Base-by-base conservation (phyloP, 2,797 vertebrate species). In the Bucorvus abyssinicus region DNA sequence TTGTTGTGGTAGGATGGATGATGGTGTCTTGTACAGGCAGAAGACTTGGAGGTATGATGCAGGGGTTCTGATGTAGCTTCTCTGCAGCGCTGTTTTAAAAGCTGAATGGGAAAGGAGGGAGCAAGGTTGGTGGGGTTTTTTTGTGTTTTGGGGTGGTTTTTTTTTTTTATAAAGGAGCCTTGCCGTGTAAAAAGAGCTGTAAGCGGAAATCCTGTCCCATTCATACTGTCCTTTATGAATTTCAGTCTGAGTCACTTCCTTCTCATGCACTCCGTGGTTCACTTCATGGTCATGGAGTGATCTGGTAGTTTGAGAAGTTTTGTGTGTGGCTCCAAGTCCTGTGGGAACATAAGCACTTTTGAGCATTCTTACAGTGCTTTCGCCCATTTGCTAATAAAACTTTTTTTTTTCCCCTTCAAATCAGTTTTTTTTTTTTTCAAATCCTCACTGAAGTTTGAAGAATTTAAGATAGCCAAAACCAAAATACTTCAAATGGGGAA, bases 201-300 rank as follows among this genome's bases (percentile, higher is more conserved):
- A 61, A 87, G 88, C 16, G 94, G 96, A 97, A 97, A 96, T 97
- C 96, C 94, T 95, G 91, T 95, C 78, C 95, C 93, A 93, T 96
- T 97, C 95, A 95, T 90, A 84, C 85, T 93, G 96, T 96, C 93
- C 90, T 95, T 93, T 85, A 82, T 95, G 94, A 68, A 78, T 95
- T 96, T 92, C 71, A 65, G 95, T 95, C 95, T 97, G 95, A 96
- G 90, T 96, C 96, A 96, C 94, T 97, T 96, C 96, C 95, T 96
- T 90, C 78, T 89, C 75, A 1, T 82, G 92, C n/a, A 29, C 80
- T 94, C 84, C 2, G 71, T 96, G 94, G 74, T 95, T 96, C 93
- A 44, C 75, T 87, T 42, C 87, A 92, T 96, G 91, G 84, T 64
- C 88, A 21, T 87, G 59, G 52, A 87, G 78, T 42, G 85, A 67